phyloP scores from a whole-genome alignment of 2,113 vertebrate species.

The Apteryx mantelli region DNA sequence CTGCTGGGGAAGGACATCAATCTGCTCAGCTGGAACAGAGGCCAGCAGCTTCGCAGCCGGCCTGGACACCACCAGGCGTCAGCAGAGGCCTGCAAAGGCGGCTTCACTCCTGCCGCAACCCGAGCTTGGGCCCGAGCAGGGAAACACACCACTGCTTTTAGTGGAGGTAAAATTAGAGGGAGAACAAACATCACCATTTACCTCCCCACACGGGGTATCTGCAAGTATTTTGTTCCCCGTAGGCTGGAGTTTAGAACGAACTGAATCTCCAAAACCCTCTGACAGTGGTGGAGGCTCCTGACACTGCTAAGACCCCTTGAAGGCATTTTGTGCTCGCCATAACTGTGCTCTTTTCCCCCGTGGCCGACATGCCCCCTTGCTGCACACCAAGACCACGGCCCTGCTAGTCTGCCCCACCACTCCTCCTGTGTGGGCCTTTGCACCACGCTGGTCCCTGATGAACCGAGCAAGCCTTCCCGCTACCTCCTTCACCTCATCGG shows the following conservation, averaged over 20 bases:
- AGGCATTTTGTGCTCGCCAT: rapidly evolving
- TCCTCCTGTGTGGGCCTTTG: not conserved
- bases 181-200: not conserved
- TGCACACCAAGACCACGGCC: not conserved
- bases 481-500: not conserved
- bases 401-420: too few relatives aligned
- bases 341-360: not conserved
- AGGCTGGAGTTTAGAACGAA: too few relatives aligned
- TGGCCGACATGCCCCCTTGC: not conserved
- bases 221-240: rapidly evolving
- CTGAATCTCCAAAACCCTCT: not conserved
- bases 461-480: not conserved
- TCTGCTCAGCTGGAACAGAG: not conserved
- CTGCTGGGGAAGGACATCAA: slow-evolving; percentile 32
- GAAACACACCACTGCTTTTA: not conserved
- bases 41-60: not conserved
- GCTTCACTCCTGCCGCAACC: not conserved
- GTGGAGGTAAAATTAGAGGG: not conserved
- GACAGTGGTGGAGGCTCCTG: not conserved
- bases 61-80: slow-evolving; percentile 33
- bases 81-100: not conserved
- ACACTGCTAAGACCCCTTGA: rapidly evolving
- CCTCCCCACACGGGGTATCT: rapidly evolving
- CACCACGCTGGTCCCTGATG: not conserved
- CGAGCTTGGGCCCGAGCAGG: not conserved